Evolutionary conservation across 2,797 vertebrate genomes (phyloP), one percentile per base, ranked within the genome.

Genomic region (Buphagus erythrorhynchus): DNA sequence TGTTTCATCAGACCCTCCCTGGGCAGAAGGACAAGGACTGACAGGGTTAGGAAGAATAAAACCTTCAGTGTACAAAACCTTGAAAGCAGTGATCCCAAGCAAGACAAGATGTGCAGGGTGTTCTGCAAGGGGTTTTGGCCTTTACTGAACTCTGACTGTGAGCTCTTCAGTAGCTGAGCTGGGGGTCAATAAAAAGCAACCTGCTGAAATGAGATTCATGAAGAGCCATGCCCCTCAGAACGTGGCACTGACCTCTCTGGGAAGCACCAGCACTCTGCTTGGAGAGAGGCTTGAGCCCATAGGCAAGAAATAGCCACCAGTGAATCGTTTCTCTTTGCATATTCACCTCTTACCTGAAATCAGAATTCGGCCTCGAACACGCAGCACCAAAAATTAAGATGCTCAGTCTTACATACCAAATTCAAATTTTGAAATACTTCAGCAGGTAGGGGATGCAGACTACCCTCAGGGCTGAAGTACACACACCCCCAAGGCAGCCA

Each of bases 131-230:
- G 75, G 62, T 29, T 92, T 69, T 72, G 68, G 85, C 89, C 79
- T 93, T 81, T 54, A 8, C 55, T 95, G 91, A 88, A 81, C 92
- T 93, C 42, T 88, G 91, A 33, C 72, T 62, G 36, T 11, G 45
- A 68, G 57, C n/a, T 83, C 75, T 43, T 71, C 11, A 1, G 72
- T 2, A 77, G 69, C 75, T 91, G 62, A 88, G 66, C 54, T 25
- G 28, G 57, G 0, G 0, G 87, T 67, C 89, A 86, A 42, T 78
- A 75, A 75, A 89, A 88, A 92, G 58, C 65, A 90, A 62, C 87
- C 75, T 88, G 58, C 78, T 86, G 66, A 95, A 96, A 88, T 95
- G 76, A 91, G 72, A 93, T 93, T 94, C 78, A 75, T 83, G 86
- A 62, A 84, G 36, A 86, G 66, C 79, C 43, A 8, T 14, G 82